These are phyloP conservation scores for Oriolus oriolus DNA, from an alignment of 2,113 vertebrate species.

Conservation along the genomic window DNA sequence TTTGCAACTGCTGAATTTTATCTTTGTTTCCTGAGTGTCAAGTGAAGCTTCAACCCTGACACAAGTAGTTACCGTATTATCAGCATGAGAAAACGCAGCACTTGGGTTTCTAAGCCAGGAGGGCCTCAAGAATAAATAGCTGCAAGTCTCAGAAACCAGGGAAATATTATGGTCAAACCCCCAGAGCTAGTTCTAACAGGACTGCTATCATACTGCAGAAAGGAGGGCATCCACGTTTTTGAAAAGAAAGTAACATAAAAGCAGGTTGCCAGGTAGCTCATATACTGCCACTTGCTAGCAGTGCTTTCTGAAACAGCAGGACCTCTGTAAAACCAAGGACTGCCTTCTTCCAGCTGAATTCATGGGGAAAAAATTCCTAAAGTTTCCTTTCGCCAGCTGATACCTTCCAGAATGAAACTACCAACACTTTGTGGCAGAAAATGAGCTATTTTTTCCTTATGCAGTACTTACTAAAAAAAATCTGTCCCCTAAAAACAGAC, in stretches of 20 bases:
- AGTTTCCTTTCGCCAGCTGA: neutral
- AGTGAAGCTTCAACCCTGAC: neutral
- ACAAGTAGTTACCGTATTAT: neutral
- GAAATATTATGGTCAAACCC: neutral
- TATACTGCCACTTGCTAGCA: neutral
- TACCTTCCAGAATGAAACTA: neutral
- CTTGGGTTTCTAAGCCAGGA: neutral
- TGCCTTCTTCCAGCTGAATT: neutral
- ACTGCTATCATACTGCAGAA: neutral
- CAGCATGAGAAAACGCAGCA: neutral
- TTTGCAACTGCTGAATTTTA: neutral
- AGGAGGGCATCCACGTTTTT: neutral
- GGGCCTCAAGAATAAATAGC: neutral
- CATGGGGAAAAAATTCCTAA: rapidly evolving
- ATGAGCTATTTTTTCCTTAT: neutral
- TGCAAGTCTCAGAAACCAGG: neutral
- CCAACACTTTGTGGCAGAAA: neutral
- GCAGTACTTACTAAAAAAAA: neutral
- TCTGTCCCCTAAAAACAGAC: neutral
- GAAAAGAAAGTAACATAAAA: neutral
- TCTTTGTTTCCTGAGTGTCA: neutral
- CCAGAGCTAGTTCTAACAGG: neutral
- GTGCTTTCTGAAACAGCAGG: neutral
- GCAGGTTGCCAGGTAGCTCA: neutral
- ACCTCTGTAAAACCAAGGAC: neutral